Conservation (phyloP, 2,113 vertebrate genomes). For the Acanthisitta chloris region DNA sequence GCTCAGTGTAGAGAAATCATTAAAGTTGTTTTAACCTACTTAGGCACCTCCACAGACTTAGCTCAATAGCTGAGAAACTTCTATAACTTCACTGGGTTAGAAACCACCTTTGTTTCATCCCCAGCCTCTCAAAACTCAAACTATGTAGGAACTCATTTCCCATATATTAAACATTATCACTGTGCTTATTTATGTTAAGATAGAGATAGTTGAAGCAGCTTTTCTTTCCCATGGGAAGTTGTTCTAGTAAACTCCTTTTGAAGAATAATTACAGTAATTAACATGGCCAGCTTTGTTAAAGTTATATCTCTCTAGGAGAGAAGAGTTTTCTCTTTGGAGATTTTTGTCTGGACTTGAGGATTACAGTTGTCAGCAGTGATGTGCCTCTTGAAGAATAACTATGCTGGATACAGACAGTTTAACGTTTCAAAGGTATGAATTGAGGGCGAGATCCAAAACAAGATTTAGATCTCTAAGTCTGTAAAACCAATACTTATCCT, state of each 20-base stretch:
- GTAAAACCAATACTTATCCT: background rate
- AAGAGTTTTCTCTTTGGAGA: background rate
- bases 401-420: background rate
- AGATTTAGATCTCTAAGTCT: constrained; percentile 15
- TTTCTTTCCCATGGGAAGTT: background rate
- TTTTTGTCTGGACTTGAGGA: constrained; percentile 21
- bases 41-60: fast-evolving
- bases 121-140: background rate
- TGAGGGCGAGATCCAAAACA: background rate
- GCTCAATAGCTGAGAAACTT: background rate
- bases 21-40: background rate
- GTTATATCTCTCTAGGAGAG: background rate
- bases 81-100: background rate
- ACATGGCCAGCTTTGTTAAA: background rate
- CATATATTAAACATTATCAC: background rate
- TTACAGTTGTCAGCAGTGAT: constrained; percentile 24
- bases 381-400: background rate
- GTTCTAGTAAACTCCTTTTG: background rate
- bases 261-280: constrained; percentile 23
- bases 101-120: background rate
- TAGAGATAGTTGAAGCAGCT: background rate
- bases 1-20: background rate
- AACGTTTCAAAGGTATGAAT: background rate
- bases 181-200: background rate
- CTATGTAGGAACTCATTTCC: background rate